A percentile compares a stretch with the other conserved stretches of the same genome.
Evolutionary conservation across 2,113 vertebrate species (phyloP).

Genomic region (Ptychochromis oligacanthus): DNA sequence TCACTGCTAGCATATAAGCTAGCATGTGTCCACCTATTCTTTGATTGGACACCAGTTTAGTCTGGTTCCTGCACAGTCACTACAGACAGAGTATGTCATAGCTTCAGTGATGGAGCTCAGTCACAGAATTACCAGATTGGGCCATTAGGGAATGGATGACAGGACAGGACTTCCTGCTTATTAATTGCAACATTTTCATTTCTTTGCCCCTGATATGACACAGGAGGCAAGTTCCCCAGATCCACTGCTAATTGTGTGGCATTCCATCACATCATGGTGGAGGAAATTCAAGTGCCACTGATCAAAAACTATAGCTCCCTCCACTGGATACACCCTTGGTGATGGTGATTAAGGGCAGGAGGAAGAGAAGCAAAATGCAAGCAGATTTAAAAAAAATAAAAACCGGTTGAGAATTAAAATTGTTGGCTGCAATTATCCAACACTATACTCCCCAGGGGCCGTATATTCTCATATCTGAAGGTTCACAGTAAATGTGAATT

Average conservation of each 20-base stretch:
- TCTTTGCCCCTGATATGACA: conserved; percentile 36
- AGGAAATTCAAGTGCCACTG: conserved; percentile 33
- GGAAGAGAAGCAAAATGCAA: conserved; percentile 15
- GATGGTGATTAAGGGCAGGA: conserved; percentile 33
- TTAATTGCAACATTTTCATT: conserved; percentile 65
- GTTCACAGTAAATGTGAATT: conserved; percentile 13
- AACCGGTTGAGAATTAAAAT: conserved; percentile 56
- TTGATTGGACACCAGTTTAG: conserved; percentile 6
- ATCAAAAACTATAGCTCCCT: conserved; percentile 40
- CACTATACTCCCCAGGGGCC: conserved; percentile 43
- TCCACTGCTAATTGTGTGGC: conserved; percentile 41
- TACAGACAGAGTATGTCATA: conserved; percentile 17
- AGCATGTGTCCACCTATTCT: background rate
- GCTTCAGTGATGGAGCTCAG: conserved; percentile 6
- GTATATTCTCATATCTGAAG: background rate
- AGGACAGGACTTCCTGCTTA: conserved; percentile 45
- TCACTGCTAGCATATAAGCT: background rate
- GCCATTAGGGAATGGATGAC: conserved; percentile 43
- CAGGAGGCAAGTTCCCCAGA: conserved; percentile 34
- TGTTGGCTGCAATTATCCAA: conserved; percentile 42
- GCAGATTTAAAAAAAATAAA: conserved; percentile 34
- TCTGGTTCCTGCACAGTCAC: conserved; percentile 20
- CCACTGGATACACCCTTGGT: conserved; percentile 15
- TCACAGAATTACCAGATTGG: conserved; percentile 47
- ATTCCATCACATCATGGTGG: conserved; percentile 35